phyloP scores from a whole-genome alignment of 2,113 vertebrate genomes.

The Stegastes partitus region DNA sequence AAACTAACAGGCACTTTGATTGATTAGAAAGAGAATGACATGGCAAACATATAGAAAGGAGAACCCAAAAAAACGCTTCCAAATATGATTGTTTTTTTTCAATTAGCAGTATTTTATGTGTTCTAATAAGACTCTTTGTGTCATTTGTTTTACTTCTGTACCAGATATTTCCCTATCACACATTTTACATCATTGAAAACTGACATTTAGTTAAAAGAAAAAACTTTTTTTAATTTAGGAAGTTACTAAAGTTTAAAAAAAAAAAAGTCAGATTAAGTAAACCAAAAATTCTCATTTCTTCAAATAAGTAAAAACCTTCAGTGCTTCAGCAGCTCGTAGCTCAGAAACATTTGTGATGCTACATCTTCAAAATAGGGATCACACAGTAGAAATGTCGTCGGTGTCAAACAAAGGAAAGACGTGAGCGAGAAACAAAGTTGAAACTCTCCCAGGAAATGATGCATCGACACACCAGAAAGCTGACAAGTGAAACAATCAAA shows the following conservation, averaged over 20 bases:
- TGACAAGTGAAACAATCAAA: constrained; percentile 1
- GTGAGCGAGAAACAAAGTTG: not conserved
- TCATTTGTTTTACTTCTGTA: not conserved
- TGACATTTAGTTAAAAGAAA: not conserved
- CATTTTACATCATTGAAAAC: not conserved
- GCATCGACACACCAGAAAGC: not conserved
- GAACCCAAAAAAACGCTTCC: not conserved
- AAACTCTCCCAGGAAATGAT: constrained; percentile 15
- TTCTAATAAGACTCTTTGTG: constrained; percentile 10
- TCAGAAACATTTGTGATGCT: constrained; percentile 13
- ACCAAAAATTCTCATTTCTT: not conserved
- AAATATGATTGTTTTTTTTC: constrained; percentile 43
- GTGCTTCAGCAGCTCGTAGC: constrained; percentile 13
- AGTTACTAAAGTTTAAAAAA: no score
- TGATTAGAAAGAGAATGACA: constrained; percentile 28
- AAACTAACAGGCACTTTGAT: constrained; percentile 76
- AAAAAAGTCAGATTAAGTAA: no score
- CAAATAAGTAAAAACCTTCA: constrained; percentile 23
- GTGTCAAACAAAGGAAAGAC: not conserved
- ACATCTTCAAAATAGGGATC: constrained; percentile 23
- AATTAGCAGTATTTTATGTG: constrained; percentile 6
- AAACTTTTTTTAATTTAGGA: constrained; percentile 1
- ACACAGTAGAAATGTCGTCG: not conserved
- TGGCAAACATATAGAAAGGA: not conserved
- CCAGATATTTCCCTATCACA: not conserved